Percentiles rank a stretch among this genome's conserved stretches.
Evolutionary conservation across 1,140 invertebrate species (phyloP).

Genomic region (Wasmannia auropunctata): DNA sequence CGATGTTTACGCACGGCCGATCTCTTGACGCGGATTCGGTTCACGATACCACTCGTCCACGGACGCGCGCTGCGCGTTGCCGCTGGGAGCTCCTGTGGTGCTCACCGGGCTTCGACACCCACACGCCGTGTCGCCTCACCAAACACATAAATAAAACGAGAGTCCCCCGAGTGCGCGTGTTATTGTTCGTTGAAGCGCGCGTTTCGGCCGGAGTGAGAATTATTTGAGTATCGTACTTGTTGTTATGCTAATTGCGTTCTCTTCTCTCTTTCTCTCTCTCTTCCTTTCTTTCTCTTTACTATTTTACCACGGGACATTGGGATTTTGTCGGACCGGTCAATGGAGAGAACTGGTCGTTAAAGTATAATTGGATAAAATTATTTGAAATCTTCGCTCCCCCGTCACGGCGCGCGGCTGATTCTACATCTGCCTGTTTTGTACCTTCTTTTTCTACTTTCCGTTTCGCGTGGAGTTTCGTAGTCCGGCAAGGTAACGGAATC

Average conservation of each 20-base stretch:
- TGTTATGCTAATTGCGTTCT: constrained; percentile 53
- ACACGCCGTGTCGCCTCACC: constrained; percentile 83
- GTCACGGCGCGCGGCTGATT: neutral
- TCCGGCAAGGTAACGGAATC: constrained; percentile 9
- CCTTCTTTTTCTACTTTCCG: neutral
- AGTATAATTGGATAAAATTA: constrained; percentile 60
- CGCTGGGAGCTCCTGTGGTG: constrained; percentile 78
- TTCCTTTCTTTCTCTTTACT: constrained; percentile 21
- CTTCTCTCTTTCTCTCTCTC: neutral
- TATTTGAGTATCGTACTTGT: constrained; percentile 28
- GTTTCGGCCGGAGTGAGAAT: constrained; percentile 28
- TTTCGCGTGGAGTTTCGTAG: neutral
- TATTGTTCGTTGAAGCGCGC: constrained; percentile 56
- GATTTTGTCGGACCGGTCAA: constrained; percentile 41
- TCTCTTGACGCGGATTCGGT: neutral
- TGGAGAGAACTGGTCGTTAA: constrained; percentile 36
- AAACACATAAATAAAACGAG: constrained; percentile 81
- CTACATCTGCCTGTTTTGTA: neutral
- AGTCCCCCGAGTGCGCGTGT: constrained; percentile 58
- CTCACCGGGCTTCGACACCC: constrained; percentile 84
- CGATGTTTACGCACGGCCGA: neutral
- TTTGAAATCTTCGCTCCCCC: constrained; percentile 2
- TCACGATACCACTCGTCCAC: constrained; percentile 38
- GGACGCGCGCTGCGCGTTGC: constrained; percentile 69
- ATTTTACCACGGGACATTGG: constrained; percentile 30